Conservation (phyloP, 2,888 invertebrate genomes). For the Melipona bicolor region DNA sequence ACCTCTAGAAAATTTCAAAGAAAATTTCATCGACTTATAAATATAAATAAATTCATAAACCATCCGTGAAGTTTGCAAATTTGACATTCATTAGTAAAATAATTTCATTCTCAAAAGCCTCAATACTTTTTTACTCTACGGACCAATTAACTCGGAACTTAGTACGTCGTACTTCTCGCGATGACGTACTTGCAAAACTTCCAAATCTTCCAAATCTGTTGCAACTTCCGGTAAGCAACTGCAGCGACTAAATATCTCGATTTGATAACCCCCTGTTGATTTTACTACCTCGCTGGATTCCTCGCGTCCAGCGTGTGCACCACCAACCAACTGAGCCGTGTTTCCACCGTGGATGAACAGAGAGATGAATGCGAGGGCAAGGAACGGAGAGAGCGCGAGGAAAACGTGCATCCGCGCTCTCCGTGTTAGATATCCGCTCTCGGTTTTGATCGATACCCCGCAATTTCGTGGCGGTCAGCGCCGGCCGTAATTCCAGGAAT, state of each 20-base stretch:
- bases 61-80: too few relatives aligned
- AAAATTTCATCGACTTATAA: too few relatives aligned
- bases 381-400: slow-evolving; percentile 30
- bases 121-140: too few relatives aligned
- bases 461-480: slow-evolving; percentile 53
- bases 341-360: not conserved
- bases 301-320: not conserved
- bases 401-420: slow-evolving; percentile 38
- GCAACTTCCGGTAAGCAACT: not conserved
- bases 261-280: not conserved
- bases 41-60: too few relatives aligned
- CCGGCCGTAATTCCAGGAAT: slow-evolving; percentile 63
- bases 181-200: not conserved
- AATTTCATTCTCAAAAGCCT: too few relatives aligned
- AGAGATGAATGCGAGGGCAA: not conserved
- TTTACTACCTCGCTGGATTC: not conserved
- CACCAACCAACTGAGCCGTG: not conserved
- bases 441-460: slow-evolving; percentile 61
- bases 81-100: too few relatives aligned
- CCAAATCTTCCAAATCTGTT: not conserved
- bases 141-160: too few relatives aligned
- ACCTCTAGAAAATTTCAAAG: too few relatives aligned
- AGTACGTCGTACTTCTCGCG: not conserved
- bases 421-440: slow-evolving; percentile 60
- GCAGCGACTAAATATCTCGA: not conserved